These are phyloP conservation scores for Caenorhabditis briggsae DNA, from an alignment of 1,140 invertebrate species.

Conservation along the genomic window DNA sequence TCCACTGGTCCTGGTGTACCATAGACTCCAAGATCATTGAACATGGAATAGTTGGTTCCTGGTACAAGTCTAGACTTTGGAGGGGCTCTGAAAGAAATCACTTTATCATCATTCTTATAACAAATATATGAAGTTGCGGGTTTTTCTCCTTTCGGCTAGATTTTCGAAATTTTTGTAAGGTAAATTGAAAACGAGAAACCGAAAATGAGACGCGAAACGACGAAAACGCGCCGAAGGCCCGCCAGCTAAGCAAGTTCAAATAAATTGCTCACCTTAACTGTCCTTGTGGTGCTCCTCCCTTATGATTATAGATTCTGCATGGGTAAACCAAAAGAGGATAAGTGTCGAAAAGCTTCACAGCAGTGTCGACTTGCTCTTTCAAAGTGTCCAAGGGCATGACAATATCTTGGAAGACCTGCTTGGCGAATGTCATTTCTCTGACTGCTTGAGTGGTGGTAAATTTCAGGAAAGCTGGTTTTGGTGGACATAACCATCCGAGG, in stretches of 20 bases:
- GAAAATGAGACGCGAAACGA: no score
- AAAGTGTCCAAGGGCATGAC: conserved; percentile 81
- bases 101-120: no score
- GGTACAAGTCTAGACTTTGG: conserved; percentile 79
- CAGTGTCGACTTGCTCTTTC: conserved; percentile 80
- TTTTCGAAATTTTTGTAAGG: not conserved
- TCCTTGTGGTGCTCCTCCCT: conserved; percentile 73
- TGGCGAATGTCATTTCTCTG: conserved; percentile 81
- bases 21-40: conserved; percentile 81
- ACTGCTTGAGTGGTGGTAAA: conserved; percentile 81
- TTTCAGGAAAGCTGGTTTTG: conserved; percentile 87
- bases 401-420: conserved; percentile 82
- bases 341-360: conserved; percentile 80
- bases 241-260: no score
- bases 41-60: conserved; percentile 80
- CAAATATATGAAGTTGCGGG: no score
- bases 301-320: conserved; percentile 81
- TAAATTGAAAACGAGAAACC: no score
- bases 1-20: conserved; percentile 81
- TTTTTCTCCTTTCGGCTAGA: not conserved
- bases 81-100: conserved; percentile 78
- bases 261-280: conserved; percentile 64
- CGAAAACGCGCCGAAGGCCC: no score
- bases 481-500: conserved; percentile 87
- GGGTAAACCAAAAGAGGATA: conserved; percentile 81